Evolutionary conservation across 1,140 invertebrate species (phyloP), one percentile per base, ranked within the genome.

Genomic region (Archivesica marissinica): DNA sequence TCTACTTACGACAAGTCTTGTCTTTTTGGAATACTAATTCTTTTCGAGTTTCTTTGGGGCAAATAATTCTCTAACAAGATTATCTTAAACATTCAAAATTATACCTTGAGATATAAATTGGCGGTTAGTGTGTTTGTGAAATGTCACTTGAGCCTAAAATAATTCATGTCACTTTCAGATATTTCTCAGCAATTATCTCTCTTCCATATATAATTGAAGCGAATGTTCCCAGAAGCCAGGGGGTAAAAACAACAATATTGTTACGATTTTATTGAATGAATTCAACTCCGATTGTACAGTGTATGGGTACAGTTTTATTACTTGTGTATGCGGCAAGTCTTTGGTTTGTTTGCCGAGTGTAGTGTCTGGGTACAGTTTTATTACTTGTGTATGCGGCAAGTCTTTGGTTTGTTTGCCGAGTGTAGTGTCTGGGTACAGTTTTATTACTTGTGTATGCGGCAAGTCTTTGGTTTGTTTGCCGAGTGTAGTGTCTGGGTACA

Each of bases 61-160:
- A 72, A 81, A 72, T 38, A 39, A 70, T 33, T 59, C 30, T 41
- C 25, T 81, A 72, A 81, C 50, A 28, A 70, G 23, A 25, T 81
- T 81, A 81, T 41, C 79, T 72, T 81, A 81, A 80, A 72, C 79
- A 81, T 72, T 81, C 52, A 52, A 81, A 81, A 81, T 81, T 72
- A 81, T 81, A 81, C 66, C 66, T 81, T 81, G 6, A 41, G n/a
- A 70, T 44, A 25, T 13, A 68, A 81, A 68, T 80, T 68, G 33
- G 38, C 56, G 61, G 59, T 80, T 30, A 54, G 25, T 50, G 56
- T 68, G 59, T 44, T 39, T 44, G 25, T 41, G 39, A 56, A 70
- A 80, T 44, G 61, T 70, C 78, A 70, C 59, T 52, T 33, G 44
- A 80, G 61, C 47, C 44, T 39, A 56, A 72, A 59, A 81, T 81